Evolutionary conservation across 2,888 invertebrate genomes (phyloP).

Genomic region (Ophion ellenae): DNA sequence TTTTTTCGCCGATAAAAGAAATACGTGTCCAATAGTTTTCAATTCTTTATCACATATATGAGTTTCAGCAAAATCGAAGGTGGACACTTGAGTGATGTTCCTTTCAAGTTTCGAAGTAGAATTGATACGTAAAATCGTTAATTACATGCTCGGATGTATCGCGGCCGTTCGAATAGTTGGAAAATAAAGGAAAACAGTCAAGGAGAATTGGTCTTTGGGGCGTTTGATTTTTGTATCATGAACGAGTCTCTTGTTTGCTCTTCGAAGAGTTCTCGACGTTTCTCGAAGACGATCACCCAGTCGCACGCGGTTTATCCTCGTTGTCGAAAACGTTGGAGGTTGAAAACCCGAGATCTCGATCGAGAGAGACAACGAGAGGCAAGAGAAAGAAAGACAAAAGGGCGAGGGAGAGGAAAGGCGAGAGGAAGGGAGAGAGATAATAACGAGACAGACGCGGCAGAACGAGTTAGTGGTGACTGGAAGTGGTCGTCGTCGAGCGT

Average conservation of each 20-base stretch:
- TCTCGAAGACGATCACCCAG: neutral
- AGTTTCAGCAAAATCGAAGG: too few species aligned
- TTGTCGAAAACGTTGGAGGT: neutral
- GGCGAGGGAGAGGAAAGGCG: too few species aligned
- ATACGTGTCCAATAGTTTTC: too few species aligned
- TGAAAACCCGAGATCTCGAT: neutral
- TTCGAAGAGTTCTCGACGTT: neutral
- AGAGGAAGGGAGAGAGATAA: constrained; percentile 60
- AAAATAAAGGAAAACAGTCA: neutral
- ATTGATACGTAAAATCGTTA: too few species aligned
- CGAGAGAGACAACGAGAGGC: neutral
- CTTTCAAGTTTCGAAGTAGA: too few species aligned
- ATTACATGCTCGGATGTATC: too few species aligned
- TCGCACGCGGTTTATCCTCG: neutral
- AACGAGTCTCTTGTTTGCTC: neutral
- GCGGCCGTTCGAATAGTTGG: neutral
- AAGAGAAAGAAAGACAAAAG: neutral
- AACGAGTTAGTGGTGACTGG: constrained; percentile 57
- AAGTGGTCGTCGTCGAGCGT: constrained; percentile 75
- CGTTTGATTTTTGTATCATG: neutral
- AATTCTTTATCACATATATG: too few species aligned
- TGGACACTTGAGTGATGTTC: too few species aligned
- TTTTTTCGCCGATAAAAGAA: too few species aligned
- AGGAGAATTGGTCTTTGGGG: neutral
- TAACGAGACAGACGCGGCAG: constrained; percentile 33